These are phyloP conservation scores for Linnaemya tessellans DNA, from an alignment of 2,888 invertebrate species.

Conservation along the genomic window DNA sequence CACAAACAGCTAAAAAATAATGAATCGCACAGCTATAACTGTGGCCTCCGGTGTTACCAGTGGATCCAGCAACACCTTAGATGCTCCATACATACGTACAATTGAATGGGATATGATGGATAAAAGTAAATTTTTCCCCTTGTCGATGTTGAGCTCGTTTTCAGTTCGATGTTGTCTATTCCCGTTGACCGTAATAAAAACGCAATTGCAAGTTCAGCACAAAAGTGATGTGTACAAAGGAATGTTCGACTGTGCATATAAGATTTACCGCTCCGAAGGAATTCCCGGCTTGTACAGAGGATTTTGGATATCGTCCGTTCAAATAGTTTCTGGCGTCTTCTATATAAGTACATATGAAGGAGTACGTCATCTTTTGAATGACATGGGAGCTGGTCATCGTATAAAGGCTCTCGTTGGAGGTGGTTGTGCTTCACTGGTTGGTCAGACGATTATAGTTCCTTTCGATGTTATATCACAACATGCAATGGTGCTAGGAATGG, in stretches of 20 bases:
- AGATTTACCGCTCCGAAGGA: conserved; percentile 94
- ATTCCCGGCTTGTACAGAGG: conserved; percentile 94
- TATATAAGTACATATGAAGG: conserved; percentile 98
- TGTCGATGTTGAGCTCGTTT: conserved; percentile 91
- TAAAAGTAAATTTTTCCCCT: conserved; percentile 95
- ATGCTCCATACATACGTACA: conserved; percentile 87
- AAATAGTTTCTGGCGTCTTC: conserved; percentile 92
- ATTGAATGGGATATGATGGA: conserved; percentile 99
- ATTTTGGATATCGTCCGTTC: conserved; percentile 96
- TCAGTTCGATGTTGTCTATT: conserved; percentile 89
- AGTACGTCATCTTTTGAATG: conserved; percentile 90
- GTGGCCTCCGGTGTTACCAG: conserved; percentile 73
- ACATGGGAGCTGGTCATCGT: conserved; percentile 80
- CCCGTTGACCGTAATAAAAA: conserved; percentile 96
- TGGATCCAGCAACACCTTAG: conserved; percentile 73
- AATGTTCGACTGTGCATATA: conserved; percentile 93
- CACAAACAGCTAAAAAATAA: conserved; percentile 7
- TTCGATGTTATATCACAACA: conserved; percentile 98
- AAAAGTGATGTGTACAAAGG: conserved; percentile 92
- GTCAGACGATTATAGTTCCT: conserved; percentile 97
- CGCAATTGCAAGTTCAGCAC: conserved; percentile 93
- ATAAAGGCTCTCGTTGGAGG: conserved; percentile 93
- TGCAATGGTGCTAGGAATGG: conserved; percentile 94
- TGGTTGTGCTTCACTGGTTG: conserved; percentile 94
- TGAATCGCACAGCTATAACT: conserved; percentile 72